These are phyloP conservation scores for Standfussiana lucernea DNA, from an alignment of 2,888 invertebrate species.

Conservation along the genomic window DNA sequence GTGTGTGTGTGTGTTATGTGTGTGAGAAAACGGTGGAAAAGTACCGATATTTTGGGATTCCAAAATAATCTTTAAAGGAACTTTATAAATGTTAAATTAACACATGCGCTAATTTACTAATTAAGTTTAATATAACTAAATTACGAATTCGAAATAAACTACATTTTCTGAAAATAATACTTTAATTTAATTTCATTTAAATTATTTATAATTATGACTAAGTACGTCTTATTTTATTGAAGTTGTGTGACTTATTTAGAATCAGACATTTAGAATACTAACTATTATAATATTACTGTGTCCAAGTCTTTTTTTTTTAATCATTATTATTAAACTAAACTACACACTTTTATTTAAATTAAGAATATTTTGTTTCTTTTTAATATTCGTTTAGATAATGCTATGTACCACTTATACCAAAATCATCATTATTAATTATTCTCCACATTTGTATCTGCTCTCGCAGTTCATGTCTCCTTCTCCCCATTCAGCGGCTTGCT, in stretches of 20 bases:
- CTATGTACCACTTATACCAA: not conserved
- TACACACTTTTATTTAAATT: not conserved
- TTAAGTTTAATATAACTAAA: constrained; percentile 28
- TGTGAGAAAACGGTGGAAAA: not conserved
- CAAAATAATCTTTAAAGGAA: not conserved
- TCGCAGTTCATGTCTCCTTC: constrained; percentile 91
- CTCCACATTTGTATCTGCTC: constrained; percentile 88
- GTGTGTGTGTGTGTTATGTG: too few relatives aligned
- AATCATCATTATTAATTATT: constrained; percentile 63
- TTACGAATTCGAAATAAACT: constrained; percentile 32
- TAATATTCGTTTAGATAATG: not conserved
- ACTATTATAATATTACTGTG: not conserved
- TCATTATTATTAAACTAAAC: not conserved
- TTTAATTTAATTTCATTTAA: constrained; percentile 15
- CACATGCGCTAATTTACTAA: constrained; percentile 32
- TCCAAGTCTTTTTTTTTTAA: not conserved
- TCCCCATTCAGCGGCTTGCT: constrained; percentile 93
- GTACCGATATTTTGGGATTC: not conserved
- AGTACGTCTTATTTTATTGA: constrained; percentile 12
- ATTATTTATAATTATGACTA: constrained; percentile 50
- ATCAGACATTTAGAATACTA: not conserved
- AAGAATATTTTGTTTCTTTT: not conserved
- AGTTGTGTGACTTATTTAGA: constrained; percentile 25
- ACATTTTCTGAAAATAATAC: constrained; percentile 31
- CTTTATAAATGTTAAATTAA: not conserved